Base-by-base conservation (phyloP, 2,797 vertebrate genomes). In the Danio jaintianensis region DNA sequence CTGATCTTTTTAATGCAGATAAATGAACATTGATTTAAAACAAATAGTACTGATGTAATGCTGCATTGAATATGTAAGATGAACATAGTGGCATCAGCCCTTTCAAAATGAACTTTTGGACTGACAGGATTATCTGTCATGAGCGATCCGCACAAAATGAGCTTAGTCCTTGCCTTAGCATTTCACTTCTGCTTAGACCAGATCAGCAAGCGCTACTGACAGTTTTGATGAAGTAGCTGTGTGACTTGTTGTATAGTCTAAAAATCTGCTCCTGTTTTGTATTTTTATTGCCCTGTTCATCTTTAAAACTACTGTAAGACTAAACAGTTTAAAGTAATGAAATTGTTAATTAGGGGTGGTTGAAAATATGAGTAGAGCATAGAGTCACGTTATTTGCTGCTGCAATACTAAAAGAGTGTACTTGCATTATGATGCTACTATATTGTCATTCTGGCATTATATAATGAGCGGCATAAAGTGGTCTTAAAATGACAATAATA, bases 161-260 rank as follows among this genome's bases (percentile, higher is more conserved):
- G 36, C 66, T 62, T 79, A 62, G 66, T 70, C 40, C 50, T 55
- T 55, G 36, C 45, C 6, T 61, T 40, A 13, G 45, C 66, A n/a
- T 79, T 69, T 70, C 53, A 36, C 64, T 78, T 56, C 42, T 68
- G 75, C 75, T 68, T 70, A n/a, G 18, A 43, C 58, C 66, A 61
- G 22, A 68, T 68, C 45, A 78, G 48, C 75, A 68, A 38, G 42
- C 40, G 61, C 53, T 61, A 7, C 15, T 29, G 55, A 10, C 52
- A 2, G 10, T 18, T 45, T n/a, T n/a, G 42, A 47, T 40, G 18
- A 15, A 42, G 16, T 18, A 15, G 36, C 4, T 1, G 7, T 48
- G 48, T 45, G 43, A 47, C 42, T 22, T 43, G 0, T 42, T 58
- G 15, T 7, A 8, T 6, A 36, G 12, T 0, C 1, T 38, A 38